Base-by-base conservation (phyloP, 2,797 vertebrate genomes). In the Alcedo quadribrachys region DNA sequence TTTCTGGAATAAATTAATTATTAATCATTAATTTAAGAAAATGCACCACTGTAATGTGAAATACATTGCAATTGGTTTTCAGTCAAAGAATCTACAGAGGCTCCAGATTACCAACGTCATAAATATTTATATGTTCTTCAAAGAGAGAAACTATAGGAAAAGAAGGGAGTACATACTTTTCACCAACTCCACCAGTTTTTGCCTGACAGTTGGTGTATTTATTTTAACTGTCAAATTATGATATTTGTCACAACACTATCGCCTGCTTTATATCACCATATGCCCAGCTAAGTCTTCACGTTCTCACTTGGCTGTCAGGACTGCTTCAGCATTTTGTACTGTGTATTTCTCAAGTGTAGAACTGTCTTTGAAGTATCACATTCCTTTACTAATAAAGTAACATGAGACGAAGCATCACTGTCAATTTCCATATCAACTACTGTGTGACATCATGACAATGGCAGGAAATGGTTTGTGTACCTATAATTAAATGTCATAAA, bases 221-320 rank as follows among this genome's bases (percentile, higher is more conserved):
- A 93, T 95, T 95, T 91, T 87, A 95, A 95, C 85, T 92, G 82
- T 93, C 91, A 90, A 94, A 92, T 95, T 92, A 89, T 0, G 3
- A 46, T 35, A 32, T 73, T 86, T 96, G 84, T 93, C 94, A 95
- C 87, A 97, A 92, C 67, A 93, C 91, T 54, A 37, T 78, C 27
- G 32, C 83, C 78, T 93, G 37, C 89, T 76, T 87, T 66, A 75
- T 28, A 65, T 48, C 81, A 58, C 86, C 80, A 85, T 82, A 75
- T 86, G 81, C 61, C 89, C 77, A 65, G 68, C 66, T 75, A 69
- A 76, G 75, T 80, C 81, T 51, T 81, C 77, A 73, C 71, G 60
- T 93, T 93, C 80, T 85, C 62, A 40, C 86, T 89, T 73, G 42
- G 58, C 74, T 80, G 73, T 89, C 95, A 85, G 35, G 89, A 76